These are phyloP conservation scores for Gisinianus flammeolus DNA, from an alignment of 2,888 invertebrate genomes.

Conservation along the genomic window DNA sequence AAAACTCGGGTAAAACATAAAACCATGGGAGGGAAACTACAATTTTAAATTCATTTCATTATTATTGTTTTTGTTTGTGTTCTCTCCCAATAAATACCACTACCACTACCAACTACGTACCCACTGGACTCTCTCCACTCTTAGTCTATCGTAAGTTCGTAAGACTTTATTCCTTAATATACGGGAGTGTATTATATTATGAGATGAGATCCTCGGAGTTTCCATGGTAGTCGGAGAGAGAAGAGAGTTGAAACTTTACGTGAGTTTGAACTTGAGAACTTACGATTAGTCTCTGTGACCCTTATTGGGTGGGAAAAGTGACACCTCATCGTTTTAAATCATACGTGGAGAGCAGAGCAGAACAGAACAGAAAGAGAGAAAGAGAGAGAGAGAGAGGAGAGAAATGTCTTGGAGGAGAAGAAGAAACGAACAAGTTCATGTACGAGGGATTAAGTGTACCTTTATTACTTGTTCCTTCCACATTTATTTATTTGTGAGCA, in stretches of 20 bases:
- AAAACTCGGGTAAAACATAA: slow-evolving; percentile 24
- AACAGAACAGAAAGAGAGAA: neutral
- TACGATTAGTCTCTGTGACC: slow-evolving; percentile 7
- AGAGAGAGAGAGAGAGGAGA: neutral
- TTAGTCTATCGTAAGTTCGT: too few species aligned
- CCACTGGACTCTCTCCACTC: too few species aligned
- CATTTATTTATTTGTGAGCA: neutral
- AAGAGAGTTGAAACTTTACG: slow-evolving; percentile 6
- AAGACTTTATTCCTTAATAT: too few species aligned
- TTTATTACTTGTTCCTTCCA: slow-evolving; percentile 7
- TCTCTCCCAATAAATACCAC: neutral
- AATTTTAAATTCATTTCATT: slow-evolving; percentile 9
- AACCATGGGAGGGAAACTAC: slow-evolving; percentile 31
- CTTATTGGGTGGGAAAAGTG: slow-evolving; percentile 46
- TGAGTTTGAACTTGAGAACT: slow-evolving; percentile 19
- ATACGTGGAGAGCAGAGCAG: neutral
- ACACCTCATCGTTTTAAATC: slow-evolving; percentile 41
- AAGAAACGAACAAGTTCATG: neutral
- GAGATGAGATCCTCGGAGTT: too few species aligned
- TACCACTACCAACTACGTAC: slow-evolving; percentile 1
- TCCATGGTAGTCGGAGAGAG: neutral
- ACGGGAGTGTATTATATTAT: too few species aligned
- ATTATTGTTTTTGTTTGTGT: slow-evolving; percentile 3
- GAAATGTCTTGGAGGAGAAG: neutral
- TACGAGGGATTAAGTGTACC: slow-evolving; percentile 18